These are phyloP conservation scores for Thymallus thymallus DNA, from an alignment of 2,113 vertebrate genomes.

Conservation along the genomic window DNA sequence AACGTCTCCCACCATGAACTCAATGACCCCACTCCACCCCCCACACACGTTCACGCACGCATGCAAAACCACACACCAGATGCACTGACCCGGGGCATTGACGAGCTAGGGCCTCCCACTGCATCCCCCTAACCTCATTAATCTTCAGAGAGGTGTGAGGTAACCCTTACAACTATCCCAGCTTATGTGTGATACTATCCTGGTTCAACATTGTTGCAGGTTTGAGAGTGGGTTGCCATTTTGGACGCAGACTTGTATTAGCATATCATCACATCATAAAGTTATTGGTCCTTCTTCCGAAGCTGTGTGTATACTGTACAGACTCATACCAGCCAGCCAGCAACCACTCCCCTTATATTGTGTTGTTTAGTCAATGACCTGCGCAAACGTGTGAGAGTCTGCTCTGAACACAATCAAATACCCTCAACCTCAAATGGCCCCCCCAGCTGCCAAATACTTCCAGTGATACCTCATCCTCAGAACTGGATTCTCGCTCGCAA, in stretches of 20 bases:
- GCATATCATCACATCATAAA: no score
- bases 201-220: no score
- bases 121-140: background rate
- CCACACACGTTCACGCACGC: constrained; percentile 12
- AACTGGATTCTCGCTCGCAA: constrained; percentile 25
- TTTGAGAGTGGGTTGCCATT: no score
- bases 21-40: constrained; percentile 39
- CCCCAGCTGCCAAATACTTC: constrained; percentile 41
- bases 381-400: background rate
- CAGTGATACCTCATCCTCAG: constrained; percentile 37
- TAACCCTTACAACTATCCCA: background rate
- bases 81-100: constrained; percentile 10
- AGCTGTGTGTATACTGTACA: no score
- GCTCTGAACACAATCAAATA: no score
- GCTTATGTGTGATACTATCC: background rate
- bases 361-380: no score
- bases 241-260: no score
- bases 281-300: no score
- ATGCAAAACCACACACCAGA: constrained; percentile 15
- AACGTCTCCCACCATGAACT: constrained; percentile 38
- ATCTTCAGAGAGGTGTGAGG: background rate
- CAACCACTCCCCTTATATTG: no score
- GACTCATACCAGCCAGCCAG: no score
- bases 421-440: background rate
- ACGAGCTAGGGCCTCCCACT: background rate